phyloP scores from a whole-genome alignment of 2,888 invertebrate genomes.

The Lochmaea crataegi region DNA sequence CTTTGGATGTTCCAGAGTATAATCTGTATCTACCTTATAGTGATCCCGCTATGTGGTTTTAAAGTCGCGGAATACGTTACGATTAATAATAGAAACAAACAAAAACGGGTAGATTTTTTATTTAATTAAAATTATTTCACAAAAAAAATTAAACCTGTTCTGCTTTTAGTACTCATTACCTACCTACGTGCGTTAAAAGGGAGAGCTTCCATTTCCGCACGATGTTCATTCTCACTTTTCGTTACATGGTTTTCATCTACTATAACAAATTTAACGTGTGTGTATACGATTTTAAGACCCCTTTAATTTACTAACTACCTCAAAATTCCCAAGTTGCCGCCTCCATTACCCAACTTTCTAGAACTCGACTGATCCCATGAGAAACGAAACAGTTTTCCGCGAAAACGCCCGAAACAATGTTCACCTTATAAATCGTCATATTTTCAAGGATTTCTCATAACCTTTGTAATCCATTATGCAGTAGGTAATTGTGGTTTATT shows the following conservation, averaged over 20 bases:
- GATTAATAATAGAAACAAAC: too few relatives aligned
- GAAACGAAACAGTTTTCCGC: background rate
- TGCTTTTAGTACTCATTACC: too few relatives aligned
- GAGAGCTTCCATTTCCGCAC: background rate
- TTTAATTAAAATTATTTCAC: too few relatives aligned
- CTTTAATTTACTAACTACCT: slow-evolving; percentile 17
- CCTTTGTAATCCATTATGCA: background rate
- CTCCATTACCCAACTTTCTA: slow-evolving; percentile 18
- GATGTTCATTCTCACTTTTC: background rate
- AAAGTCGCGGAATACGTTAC: too few relatives aligned
- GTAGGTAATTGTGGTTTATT: background rate
- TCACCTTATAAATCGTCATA: slow-evolving; percentile 3
- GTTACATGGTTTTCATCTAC: background rate
- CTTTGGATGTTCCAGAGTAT: too few relatives aligned
- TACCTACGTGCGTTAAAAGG: too few relatives aligned
- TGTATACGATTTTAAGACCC: background rate
- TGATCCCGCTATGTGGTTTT: too few relatives aligned
- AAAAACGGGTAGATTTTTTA: too few relatives aligned
- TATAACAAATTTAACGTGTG: background rate
- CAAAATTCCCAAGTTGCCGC: slow-evolving; percentile 4
- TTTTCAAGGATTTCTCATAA: slow-evolving; percentile 4
- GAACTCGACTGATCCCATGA: background rate
- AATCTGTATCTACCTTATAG: too few relatives aligned
- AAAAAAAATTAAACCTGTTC: too few relatives aligned
- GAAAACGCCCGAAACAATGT: background rate